Conservation (phyloP, 2,797 vertebrate species). For the Yasuhikotakia modesta region DNA sequence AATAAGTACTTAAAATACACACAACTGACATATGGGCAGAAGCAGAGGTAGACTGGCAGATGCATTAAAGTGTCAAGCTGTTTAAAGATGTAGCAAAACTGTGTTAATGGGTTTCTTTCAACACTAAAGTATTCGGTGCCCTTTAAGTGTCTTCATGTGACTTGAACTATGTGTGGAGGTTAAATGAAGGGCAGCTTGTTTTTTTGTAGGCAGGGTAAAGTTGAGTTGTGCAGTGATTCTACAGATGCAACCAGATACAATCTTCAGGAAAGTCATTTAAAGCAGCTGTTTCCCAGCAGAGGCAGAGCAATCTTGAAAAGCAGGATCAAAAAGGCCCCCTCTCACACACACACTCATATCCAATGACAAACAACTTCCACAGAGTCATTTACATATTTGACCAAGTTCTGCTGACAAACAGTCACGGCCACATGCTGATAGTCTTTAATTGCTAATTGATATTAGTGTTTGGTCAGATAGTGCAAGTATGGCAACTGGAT, state of each 20-base stretch:
- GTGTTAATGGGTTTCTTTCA: constrained; percentile 19
- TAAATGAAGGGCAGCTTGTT: constrained; percentile 24
- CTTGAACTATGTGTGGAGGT: constrained; percentile 15
- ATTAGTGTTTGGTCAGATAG: constrained; percentile 48
- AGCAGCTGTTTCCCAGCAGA: constrained; percentile 36
- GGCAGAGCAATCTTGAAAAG: constrained; percentile 34
- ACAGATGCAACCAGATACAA: constrained; percentile 39
- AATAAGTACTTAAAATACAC: not conserved
- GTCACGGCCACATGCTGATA: constrained; percentile 28
- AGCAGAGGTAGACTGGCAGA: not conserved
- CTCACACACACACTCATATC: constrained; percentile 28
- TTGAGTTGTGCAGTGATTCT: constrained; percentile 10
- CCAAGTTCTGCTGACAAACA: constrained; percentile 6
- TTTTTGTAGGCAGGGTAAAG: constrained; percentile 20
- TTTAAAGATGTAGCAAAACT: constrained; percentile 15
- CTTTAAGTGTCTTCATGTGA: constrained; percentile 21
- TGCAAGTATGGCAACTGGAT: constrained; percentile 6
- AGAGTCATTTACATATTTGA: constrained; percentile 24
- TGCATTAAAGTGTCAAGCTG: not conserved
- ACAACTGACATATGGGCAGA: constrained; percentile 12
- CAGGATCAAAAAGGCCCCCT: constrained; percentile 46
- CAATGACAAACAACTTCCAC: constrained; percentile 43
- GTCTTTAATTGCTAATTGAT: constrained; percentile 63
- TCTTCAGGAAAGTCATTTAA: constrained; percentile 47
- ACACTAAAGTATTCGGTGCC: constrained; percentile 3